Conservation (phyloP, 2,797 vertebrate genomes). For the Sebastes cheni region DNA sequence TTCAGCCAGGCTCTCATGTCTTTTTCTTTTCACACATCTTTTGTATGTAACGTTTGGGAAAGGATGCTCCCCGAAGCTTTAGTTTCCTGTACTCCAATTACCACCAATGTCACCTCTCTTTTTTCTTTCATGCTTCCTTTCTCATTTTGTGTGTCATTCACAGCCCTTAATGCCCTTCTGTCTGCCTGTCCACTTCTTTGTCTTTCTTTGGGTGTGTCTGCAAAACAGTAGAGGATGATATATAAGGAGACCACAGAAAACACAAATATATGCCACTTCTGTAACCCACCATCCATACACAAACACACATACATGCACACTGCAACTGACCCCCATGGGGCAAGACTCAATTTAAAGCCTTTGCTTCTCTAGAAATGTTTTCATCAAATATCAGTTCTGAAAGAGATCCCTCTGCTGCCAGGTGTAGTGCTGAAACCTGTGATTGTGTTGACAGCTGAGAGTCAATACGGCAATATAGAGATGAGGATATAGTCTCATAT, state of each 20-base stretch:
- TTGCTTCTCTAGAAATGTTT: slow-evolving; percentile 34
- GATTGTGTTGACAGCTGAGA: slow-evolving; percentile 32
- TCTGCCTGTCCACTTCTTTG: slow-evolving; percentile 3
- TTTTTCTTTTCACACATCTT: slow-evolving; percentile 39
- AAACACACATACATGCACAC: slow-evolving; percentile 16
- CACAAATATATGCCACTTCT: slow-evolving; percentile 28
- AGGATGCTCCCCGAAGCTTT: slow-evolving; percentile 51
- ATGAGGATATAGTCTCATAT: slow-evolving; percentile 8
- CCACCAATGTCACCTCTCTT: slow-evolving; percentile 73
- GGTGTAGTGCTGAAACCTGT: slow-evolving; percentile 10
- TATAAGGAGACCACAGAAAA: slow-evolving; percentile 16
- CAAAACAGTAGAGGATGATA: slow-evolving; percentile 11
- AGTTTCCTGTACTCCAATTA: slow-evolving; percentile 70
- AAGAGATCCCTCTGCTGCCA: slow-evolving; percentile 12
- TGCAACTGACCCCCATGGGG: slow-evolving; percentile 18
- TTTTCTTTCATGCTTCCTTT: slow-evolving; percentile 27
- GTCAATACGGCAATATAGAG: slow-evolving; percentile 15
- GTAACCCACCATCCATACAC: slow-evolving; percentile 4
- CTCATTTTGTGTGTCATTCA: slow-evolving; percentile 29
- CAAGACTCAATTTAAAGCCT: slow-evolving; percentile 53
- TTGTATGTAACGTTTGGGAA: slow-evolving; percentile 25
- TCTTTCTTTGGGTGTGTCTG: slow-evolving; percentile 1
- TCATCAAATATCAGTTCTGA: slow-evolving; percentile 32
- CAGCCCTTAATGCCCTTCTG: not conserved
- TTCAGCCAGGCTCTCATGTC: not conserved